These are phyloP conservation scores for Athalia rosae DNA, from an alignment of 2,888 invertebrate species.

Conservation along the genomic window DNA sequence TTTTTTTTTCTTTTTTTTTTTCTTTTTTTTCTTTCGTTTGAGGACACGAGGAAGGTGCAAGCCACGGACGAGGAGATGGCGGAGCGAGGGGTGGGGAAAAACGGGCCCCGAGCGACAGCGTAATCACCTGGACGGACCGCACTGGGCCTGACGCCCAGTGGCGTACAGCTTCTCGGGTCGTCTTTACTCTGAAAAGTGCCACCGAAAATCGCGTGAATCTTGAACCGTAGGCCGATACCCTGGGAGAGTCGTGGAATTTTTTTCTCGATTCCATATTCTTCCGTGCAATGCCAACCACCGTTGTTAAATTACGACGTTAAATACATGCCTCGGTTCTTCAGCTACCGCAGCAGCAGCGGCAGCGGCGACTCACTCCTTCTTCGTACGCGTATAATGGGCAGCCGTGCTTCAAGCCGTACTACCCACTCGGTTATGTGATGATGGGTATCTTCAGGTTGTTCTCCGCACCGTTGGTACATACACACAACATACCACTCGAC, in stretches of 20 bases:
- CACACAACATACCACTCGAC: neutral
- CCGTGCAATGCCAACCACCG: too few relatives aligned
- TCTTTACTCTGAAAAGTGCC: slow-evolving; percentile 12
- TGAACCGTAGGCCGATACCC: neutral
- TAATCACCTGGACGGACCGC: slow-evolving; percentile 71
- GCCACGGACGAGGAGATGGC: slow-evolving; percentile 23
- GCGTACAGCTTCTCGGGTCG: slow-evolving; percentile 50
- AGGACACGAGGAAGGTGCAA: slow-evolving; percentile 43
- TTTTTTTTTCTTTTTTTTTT: slow-evolving; percentile 32
- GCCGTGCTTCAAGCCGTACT: too few relatives aligned
- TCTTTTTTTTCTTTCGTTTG: slow-evolving; percentile 34
- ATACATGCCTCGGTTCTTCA: too few relatives aligned
- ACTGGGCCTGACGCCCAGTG: slow-evolving; percentile 56
- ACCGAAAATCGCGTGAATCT: slow-evolving; percentile 42
- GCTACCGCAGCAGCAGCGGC: neutral
- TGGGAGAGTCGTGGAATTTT: neutral
- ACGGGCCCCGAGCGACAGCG: slow-evolving; percentile 69
- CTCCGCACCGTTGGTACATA: neutral
- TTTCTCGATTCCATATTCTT: too few relatives aligned
- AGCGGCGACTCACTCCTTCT: neutral
- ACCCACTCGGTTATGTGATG: neutral
- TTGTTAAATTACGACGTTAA: too few relatives aligned
- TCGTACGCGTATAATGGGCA: too few relatives aligned
- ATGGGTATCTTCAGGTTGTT: slow-evolving; percentile 27
- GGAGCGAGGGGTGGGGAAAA: slow-evolving; percentile 48